A percentile compares a stretch with the other conserved stretches of the same genome.
These are phyloP conservation scores for Actenoides lindsayi DNA, from an alignment of 2,113 vertebrate genomes.

Conservation along the genomic window DNA sequence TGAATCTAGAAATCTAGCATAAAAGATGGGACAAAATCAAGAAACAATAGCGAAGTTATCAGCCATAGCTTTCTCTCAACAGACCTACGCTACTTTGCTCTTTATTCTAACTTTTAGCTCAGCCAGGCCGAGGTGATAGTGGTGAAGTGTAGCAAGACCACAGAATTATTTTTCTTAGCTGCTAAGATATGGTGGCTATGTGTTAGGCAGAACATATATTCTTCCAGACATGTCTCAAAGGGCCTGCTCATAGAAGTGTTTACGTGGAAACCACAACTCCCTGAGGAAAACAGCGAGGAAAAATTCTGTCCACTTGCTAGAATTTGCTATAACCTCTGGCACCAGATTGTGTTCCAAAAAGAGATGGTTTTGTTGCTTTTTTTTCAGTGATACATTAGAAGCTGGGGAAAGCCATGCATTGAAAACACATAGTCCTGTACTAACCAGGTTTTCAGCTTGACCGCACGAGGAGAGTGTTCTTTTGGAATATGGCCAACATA, in stretches of 20 bases:
- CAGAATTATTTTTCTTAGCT: conserved; percentile 45
- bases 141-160: background rate
- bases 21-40: background rate
- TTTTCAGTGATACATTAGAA: background rate
- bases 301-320: conserved; percentile 44
- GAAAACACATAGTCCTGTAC: background rate
- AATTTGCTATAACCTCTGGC: conserved; percentile 38
- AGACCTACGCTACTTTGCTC: background rate
- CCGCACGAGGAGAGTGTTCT: background rate
- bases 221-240: conserved; percentile 26
- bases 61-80: background rate
- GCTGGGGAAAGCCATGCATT: background rate
- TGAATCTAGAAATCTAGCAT: conserved; percentile 2
- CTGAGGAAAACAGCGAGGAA: conserved; percentile 3
- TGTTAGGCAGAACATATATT: conserved; percentile 33
- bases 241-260: conserved; percentile 10
- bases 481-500: background rate
- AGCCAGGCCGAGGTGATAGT: conserved; percentile 11
- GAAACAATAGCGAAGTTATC: conserved; percentile 20
- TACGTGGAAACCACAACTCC: conserved; percentile 58
- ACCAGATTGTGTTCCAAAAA: background rate
- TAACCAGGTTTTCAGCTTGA: background rate
- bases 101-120: conserved; percentile 6
- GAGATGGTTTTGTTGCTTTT: background rate
- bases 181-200: conserved; percentile 3